phyloP scores from a whole-genome alignment of 2,888 invertebrate species.

The Spisula subtruncata region DNA sequence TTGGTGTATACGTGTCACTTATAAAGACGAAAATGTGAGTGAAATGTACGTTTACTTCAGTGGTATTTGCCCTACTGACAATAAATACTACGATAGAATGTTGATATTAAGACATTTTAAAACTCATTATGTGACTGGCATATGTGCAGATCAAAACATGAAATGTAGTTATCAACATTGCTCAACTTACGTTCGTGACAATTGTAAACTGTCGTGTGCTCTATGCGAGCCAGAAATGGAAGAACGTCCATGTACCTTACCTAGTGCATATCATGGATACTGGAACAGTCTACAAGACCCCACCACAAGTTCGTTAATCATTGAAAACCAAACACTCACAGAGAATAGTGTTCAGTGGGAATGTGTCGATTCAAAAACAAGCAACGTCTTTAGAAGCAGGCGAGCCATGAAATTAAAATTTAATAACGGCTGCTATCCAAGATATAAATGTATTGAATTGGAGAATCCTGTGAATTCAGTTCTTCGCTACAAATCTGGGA shows the following conservation, averaged over 20 bases:
- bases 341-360: constrained; percentile 55
- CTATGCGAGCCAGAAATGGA: constrained; percentile 69
- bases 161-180: constrained; percentile 71
- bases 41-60: constrained; percentile 66
- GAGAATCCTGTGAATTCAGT: constrained; percentile 66
- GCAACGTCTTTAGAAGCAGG: constrained; percentile 22
- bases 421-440: constrained; percentile 65
- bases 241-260: constrained; percentile 64
- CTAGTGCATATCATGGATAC: constrained; percentile 50
- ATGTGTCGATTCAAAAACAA: constrained; percentile 59
- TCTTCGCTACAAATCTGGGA: constrained; percentile 63
- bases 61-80: constrained; percentile 61
- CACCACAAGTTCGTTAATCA: constrained; percentile 52
- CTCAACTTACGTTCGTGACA: constrained; percentile 61
- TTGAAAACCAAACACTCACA: constrained; percentile 62
- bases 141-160: constrained; percentile 69
- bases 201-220: constrained; percentile 68
- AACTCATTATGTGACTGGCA: constrained; percentile 68
- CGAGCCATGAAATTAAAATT: constrained; percentile 67
- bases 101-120: constrained; percentile 66
- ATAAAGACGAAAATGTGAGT: constrained; percentile 17
- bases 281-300: constrained; percentile 68
- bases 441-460: constrained; percentile 69
- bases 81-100: constrained; percentile 50
- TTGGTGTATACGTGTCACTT: constrained; percentile 65